Percentiles rank a stretch among this genome's conserved stretches.
Evolutionary conservation across 2,113 vertebrate species (phyloP).

Genomic region (Stigmatopora argus): DNA sequence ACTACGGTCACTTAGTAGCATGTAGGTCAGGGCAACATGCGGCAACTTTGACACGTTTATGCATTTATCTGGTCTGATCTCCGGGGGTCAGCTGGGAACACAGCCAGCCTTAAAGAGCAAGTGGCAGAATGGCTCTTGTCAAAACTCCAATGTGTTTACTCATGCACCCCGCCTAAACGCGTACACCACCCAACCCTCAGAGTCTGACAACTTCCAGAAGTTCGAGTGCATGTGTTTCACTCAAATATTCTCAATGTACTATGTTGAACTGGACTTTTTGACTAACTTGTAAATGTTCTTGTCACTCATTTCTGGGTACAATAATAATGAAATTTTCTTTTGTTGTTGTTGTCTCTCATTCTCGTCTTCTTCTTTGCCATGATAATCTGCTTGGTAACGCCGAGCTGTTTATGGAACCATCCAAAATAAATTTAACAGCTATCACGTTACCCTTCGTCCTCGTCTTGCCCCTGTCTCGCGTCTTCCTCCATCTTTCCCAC

Average conservation of each 20-base stretch:
- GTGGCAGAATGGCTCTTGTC: conserved; percentile 8
- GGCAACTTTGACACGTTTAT: not conserved
- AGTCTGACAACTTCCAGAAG: conserved; percentile 12
- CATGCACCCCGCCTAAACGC: conserved; percentile 43
- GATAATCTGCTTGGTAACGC: conserved; percentile 57
- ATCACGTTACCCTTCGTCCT: conserved; percentile 49
- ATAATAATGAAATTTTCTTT: not conserved
- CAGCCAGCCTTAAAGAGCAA: not conserved
- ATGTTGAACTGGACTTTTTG: not conserved
- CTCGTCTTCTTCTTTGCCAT: conserved; percentile 13
- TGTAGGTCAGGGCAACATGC: conserved; percentile 40
- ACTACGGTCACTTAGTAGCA: conserved; percentile 26
- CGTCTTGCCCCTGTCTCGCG: conserved; percentile 11
- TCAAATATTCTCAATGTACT: not conserved
- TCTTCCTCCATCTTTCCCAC: not conserved
- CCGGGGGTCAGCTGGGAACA: conserved; percentile 22
- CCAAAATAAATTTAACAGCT: conserved; percentile 64
- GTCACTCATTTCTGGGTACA: not conserved
- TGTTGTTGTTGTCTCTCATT: not conserved
- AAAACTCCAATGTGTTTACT: conserved; percentile 16
- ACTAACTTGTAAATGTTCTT: not conserved
- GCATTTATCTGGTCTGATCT: conserved; percentile 15
- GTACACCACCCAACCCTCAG: conserved; percentile 36
- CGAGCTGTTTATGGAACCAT: conserved; percentile 60
- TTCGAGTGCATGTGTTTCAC: conserved; percentile 15